Evolutionary conservation across 2,113 vertebrate species (phyloP).

Genomic region (Xiphophorus couchianus): DNA sequence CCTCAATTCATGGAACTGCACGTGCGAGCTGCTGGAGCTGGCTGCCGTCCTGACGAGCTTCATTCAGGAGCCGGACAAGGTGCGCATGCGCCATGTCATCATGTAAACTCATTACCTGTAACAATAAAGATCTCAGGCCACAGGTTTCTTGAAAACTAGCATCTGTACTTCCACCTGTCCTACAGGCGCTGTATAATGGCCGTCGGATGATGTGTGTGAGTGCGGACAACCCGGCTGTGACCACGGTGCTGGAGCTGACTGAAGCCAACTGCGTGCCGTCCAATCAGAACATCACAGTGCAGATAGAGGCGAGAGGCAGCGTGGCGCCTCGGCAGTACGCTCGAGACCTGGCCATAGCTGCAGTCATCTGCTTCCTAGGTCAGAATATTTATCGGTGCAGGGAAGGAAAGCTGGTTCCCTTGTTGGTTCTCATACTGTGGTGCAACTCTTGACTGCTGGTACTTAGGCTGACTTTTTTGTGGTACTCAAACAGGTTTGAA

Average conservation of each 20-base stretch:
- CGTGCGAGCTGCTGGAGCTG: slow-evolving; percentile 79
- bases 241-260: slow-evolving; percentile 76
- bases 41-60: slow-evolving; percentile 78
- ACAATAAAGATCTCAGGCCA: background rate
- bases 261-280: slow-evolving; percentile 79
- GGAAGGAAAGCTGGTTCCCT: background rate
- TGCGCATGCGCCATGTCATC: background rate
- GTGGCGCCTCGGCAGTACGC: slow-evolving; percentile 64
- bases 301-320: slow-evolving; percentile 53
- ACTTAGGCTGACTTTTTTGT: no score
- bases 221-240: slow-evolving; percentile 52
- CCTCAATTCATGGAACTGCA: slow-evolving; percentile 83
- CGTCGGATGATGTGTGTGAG: slow-evolving; percentile 73
- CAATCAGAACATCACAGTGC: slow-evolving; percentile 76
- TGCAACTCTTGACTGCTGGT: no score
- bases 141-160: background rate
- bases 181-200: slow-evolving; percentile 69
- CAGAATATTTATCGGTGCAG: slow-evolving; percentile 25
- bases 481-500: no score
- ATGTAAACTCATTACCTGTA: background rate
- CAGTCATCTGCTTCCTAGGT: slow-evolving; percentile 84
- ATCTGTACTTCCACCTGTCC: background rate
- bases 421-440: no score
- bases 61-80: slow-evolving; percentile 71
- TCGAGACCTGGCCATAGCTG: slow-evolving; percentile 80